Percentiles rank a stretch among this genome's conserved stretches.
phyloP scores from a whole-genome alignment of 2,797 vertebrate species.

The Protonibea diacanthus region DNA sequence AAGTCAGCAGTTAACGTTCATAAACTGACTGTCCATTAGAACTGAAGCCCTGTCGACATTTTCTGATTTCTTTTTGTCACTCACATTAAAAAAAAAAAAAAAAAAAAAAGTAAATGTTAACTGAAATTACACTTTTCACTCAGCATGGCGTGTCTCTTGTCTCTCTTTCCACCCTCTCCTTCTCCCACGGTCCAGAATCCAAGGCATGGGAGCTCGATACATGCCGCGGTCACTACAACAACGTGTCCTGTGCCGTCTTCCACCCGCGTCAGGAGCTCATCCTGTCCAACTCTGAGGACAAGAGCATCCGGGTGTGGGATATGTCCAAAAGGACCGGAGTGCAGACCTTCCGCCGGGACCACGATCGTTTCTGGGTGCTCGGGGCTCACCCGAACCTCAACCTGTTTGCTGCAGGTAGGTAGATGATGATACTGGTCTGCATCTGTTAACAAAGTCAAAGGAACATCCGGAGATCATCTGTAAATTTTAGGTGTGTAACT shows the following conservation, averaged over 20 bases:
- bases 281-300: conserved; percentile 98
- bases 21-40: neutral
- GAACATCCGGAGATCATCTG: no score
- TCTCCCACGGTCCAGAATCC: conserved; percentile 84
- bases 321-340: conserved; percentile 99
- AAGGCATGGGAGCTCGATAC: conserved; percentile 99
- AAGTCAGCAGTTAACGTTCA: conserved; percentile 12
- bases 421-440: conserved; percentile 3
- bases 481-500: neutral
- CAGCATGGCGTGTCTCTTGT: neutral
- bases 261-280: conserved; percentile 98
- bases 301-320: conserved; percentile 98
- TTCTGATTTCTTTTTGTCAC: neutral
- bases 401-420: conserved; percentile 96
- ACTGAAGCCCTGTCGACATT: neutral
- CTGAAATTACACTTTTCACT: neutral
- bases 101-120: neutral
- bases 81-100: no score
- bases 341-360: conserved; percentile 96
- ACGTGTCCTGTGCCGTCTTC: conserved; percentile 96
- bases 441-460: neutral
- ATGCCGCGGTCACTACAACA: conserved; percentile 98
- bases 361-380: conserved; percentile 98
- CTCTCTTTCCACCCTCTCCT: neutral
- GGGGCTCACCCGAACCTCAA: conserved; percentile 98